Evolutionary conservation across 2,888 invertebrate species (phyloP).

Genomic region (Parnassius smintheus): DNA sequence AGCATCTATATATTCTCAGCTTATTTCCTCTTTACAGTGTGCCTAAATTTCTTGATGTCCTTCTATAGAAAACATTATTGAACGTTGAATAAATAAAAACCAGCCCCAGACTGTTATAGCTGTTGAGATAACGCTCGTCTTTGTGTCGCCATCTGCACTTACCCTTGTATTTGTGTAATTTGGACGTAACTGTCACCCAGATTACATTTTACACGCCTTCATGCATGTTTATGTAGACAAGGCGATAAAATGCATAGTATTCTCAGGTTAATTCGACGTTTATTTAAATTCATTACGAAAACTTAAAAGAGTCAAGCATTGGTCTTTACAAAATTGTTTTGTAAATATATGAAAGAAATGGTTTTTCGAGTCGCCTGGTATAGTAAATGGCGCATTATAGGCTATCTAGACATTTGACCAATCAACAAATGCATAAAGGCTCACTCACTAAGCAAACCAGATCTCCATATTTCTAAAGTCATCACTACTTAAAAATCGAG

Average conservation of each 20-base stretch:
- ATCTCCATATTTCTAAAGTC: too few species aligned
- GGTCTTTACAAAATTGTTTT: background rate
- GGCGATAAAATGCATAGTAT: background rate
- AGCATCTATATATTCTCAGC: background rate
- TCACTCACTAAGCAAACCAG: too few species aligned
- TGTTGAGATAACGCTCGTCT: background rate
- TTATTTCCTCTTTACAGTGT: background rate
- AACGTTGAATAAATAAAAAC: background rate
- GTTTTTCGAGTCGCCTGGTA: too few species aligned
- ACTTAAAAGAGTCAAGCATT: background rate
- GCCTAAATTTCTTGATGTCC: background rate
- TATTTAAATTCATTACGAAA: background rate
- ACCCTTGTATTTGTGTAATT: background rate
- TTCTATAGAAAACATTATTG: background rate
- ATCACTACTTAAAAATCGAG: too few species aligned
- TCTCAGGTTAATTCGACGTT: background rate
- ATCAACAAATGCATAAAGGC: too few species aligned
- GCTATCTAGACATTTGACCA: too few species aligned
- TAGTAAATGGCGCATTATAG: too few species aligned
- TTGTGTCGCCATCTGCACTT: background rate
- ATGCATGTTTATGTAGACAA: background rate
- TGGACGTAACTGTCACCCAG: background rate
- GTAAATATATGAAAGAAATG: background rate
- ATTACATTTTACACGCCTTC: constrained; percentile 2
- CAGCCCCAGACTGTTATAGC: too few species aligned